These are phyloP conservation scores for Notarius quadriscutis DNA, from an alignment of 2,113 vertebrate genomes.

Conservation along the genomic window DNA sequence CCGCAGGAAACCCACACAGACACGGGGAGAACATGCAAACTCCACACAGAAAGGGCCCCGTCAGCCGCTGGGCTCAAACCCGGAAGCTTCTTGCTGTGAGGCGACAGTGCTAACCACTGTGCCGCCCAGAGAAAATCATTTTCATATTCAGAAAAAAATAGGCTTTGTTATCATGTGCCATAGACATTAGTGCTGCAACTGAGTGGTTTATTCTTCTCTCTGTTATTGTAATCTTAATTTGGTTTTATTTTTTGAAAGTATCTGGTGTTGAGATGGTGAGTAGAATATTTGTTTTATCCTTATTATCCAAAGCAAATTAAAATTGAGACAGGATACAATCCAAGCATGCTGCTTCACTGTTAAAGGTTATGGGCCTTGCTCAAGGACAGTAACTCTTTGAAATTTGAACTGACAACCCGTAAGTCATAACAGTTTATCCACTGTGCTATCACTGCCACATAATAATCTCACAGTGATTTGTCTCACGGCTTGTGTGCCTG, in stretches of 20 bases:
- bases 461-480: neutral
- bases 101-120: no score
- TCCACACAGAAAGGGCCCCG: no score
- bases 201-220: neutral
- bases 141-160: neutral
- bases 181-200: neutral
- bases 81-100: no score
- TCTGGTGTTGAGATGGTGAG: neutral
- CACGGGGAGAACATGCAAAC: no score
- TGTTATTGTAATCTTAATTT: neutral
- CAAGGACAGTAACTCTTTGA: neutral
- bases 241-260: neutral
- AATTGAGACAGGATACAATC: neutral
- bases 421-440: neutral
- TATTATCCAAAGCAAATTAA: neutral
- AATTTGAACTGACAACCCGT: neutral
- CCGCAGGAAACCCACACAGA: no score
- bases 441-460: neutral
- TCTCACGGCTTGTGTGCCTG: neutral
- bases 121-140: no score
- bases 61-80: no score
- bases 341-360: neutral
- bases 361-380: neutral
- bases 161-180: neutral
- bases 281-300: neutral